phyloP scores from a whole-genome alignment of 2,888 invertebrate genomes.

The Pyrrhia umbra region DNA sequence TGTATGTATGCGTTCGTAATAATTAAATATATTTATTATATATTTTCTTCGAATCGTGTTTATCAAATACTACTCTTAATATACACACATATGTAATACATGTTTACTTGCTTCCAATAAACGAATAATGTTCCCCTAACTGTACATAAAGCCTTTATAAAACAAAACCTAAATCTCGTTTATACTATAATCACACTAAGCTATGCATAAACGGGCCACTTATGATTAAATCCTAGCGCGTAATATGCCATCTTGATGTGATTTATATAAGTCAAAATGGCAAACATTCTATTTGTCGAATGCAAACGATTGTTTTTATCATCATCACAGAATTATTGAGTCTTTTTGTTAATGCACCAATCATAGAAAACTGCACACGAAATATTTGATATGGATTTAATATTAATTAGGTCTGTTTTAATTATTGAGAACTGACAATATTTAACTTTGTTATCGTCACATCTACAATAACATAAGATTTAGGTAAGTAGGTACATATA shows the following conservation, averaged over 20 bases:
- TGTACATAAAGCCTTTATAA: conserved; percentile 88
- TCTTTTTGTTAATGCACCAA: conserved; percentile 71
- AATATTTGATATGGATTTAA: conserved; percentile 2
- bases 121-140: conserved; percentile 83
- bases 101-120: conserved; percentile 79
- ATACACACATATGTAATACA: conserved; percentile 83
- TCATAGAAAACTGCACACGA: background rate
- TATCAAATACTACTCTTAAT: conserved; percentile 89
- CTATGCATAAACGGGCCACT: conserved; percentile 83
- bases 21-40: conserved; percentile 62
- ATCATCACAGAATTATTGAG: conserved; percentile 83
- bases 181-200: conserved; percentile 85
- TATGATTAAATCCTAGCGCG: conserved; percentile 73
- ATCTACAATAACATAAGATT: conserved; percentile 9
- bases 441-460: conserved; percentile 34
- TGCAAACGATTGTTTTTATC: conserved; percentile 74
- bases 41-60: conserved; percentile 80
- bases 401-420: conserved; percentile 10
- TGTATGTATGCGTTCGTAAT: conserved; percentile 80
- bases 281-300: conserved; percentile 72
- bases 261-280: conserved; percentile 74
- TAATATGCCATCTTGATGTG: conserved; percentile 75
- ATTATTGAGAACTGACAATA: conserved; percentile 11
- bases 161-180: conserved; percentile 86
- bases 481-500: background rate